Conservation (phyloP, 2,113 vertebrate species). For the Setophaga petechia region DNA sequence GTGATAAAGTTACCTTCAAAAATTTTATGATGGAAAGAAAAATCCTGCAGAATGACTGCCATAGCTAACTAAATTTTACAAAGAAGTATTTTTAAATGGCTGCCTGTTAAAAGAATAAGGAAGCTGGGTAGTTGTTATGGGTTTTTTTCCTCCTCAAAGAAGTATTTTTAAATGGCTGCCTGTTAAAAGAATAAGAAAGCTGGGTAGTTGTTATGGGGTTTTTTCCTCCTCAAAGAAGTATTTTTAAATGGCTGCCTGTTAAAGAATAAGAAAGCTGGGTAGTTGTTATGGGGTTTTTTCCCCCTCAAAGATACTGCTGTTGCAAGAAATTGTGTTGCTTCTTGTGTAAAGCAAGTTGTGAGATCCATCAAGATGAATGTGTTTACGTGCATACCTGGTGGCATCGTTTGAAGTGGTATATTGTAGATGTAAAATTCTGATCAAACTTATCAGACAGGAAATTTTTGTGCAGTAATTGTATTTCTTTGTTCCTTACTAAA, state of each 20-base stretch:
- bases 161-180: no score
- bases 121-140: background rate
- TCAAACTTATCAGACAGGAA: background rate
- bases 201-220: background rate
- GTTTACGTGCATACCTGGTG: background rate
- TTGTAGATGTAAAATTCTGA: background rate
- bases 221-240: background rate
- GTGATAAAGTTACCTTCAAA: background rate
- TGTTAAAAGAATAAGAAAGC: background rate
- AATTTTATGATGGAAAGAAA: background rate
- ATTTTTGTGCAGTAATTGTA: background rate
- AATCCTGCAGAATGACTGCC: background rate
- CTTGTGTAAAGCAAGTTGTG: background rate
- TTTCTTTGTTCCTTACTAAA: background rate
- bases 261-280: background rate
- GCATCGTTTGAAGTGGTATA: background rate
- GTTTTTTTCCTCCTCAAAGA: background rate
- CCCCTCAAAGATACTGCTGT: background rate
- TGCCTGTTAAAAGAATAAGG: background rate
- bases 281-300: background rate
- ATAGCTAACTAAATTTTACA: background rate
- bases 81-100: background rate
- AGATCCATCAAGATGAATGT: background rate
- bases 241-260: background rate
- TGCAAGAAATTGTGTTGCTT: background rate